Evolutionary conservation across 1,140 invertebrate species (phyloP).

Genomic region (Dryas iulia): DNA sequence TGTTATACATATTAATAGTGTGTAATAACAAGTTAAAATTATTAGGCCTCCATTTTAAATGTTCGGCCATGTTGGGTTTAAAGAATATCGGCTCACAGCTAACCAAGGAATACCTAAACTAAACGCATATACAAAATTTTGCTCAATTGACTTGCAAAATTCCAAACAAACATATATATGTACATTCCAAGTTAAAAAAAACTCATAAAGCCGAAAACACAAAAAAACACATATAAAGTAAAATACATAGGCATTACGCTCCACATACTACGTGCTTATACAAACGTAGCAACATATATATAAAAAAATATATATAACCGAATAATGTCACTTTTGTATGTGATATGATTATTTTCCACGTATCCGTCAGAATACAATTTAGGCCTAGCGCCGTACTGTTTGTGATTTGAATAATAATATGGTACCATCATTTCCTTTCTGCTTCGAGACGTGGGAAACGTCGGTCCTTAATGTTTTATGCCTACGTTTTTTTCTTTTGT

Average conservation of each 20-base stretch:
- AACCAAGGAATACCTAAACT: too few species aligned
- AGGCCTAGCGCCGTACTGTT: conserved; percentile 63
- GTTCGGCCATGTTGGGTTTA: too few species aligned
- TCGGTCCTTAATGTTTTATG: conserved; percentile 60
- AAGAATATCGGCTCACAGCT: too few species aligned
- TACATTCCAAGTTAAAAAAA: too few species aligned
- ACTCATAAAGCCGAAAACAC: too few species aligned
- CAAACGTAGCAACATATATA: neutral
- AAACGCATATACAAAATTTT: too few species aligned
- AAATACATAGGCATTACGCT: neutral
- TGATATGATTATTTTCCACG: conserved; percentile 41
- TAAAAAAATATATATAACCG: conserved; percentile 19
- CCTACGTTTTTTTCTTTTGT: conserved; percentile 30
- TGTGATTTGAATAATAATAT: conserved; percentile 79
- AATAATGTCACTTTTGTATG: conserved; percentile 23
- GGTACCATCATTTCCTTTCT: conserved; percentile 72
- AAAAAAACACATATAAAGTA: neutral
- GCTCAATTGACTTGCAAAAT: too few species aligned
- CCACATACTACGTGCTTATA: neutral
- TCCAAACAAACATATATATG: too few species aligned
- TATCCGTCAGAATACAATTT: conserved; percentile 61
- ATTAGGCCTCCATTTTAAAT: too few species aligned
- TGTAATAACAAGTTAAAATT: too few species aligned
- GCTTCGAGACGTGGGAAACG: conserved; percentile 71
- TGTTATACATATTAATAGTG: too few species aligned